A percentile compares a stretch with the other conserved stretches of the same genome.
These are phyloP conservation scores for Dicyrtomina minuta DNA, from an alignment of 2,888 invertebrate species.

Conservation along the genomic window DNA sequence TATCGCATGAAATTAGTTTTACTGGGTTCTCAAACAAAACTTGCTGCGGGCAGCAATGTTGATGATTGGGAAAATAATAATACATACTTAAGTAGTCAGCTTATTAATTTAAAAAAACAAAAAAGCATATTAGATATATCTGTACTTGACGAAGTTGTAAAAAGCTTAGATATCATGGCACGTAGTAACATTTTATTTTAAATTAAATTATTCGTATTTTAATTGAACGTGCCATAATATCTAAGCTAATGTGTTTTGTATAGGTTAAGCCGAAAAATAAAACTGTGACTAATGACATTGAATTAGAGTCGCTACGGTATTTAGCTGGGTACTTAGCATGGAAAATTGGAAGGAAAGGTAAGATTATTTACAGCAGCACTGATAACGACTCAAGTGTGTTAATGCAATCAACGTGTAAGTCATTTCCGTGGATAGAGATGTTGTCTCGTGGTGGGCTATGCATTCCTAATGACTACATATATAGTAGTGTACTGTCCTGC, in stretches of 20 bases:
- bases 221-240: too few relatives aligned
- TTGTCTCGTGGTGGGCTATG: neutral
- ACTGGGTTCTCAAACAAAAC: constrained; percentile 23
- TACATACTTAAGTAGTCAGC: neutral
- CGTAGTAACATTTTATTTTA: neutral
- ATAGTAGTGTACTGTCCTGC: neutral
- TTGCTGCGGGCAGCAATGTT: constrained; percentile 6
- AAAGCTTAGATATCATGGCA: too few relatives aligned
- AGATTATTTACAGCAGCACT: neutral
- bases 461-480: neutral
- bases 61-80: neutral
- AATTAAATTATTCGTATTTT: neutral
- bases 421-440: neutral
- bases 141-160: too few relatives aligned
- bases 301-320: constrained; percentile 3
- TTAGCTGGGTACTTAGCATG: constrained; percentile 25
- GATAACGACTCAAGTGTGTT: neutral
- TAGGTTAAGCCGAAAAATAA: neutral
- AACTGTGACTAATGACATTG: neutral
- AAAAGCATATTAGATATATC: too few relatives aligned
- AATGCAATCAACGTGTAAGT: neutral
- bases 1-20: constrained; percentile 23
- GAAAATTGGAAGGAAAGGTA: constrained; percentile 1
- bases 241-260: neutral
- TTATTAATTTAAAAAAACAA: neutral